Evolutionary conservation across 1,140 invertebrate species (phyloP), one percentile per base, ranked within the genome.

Genomic region (Drosophila athabasca): DNA sequence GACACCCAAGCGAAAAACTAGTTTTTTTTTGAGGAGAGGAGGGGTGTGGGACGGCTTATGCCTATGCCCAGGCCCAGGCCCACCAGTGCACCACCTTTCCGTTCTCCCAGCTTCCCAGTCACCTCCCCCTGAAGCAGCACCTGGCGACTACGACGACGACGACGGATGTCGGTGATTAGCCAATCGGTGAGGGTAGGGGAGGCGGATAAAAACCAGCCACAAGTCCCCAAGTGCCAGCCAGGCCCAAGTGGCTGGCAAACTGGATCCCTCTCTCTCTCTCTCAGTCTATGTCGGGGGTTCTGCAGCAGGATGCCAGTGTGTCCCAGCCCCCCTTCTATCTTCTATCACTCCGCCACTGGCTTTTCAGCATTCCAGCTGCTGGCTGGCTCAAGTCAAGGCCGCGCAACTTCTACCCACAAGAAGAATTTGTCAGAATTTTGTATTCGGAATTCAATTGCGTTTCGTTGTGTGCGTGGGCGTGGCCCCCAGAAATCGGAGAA

Each of bases 131-230:
- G 11, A 39, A 13, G 35, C 35, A 39, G 11, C 35, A 39, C 35
- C 11, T 39, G 35, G 35, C 35, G 35, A 13, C 39, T 8, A 8
- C 5, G 35, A 15, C 35, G 17, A 50, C 44, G 15, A 22, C 29
- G 51, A 55, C 80, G 81, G 76, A 80, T 83, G 76, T 80, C 44
- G 66, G 55, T 62, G 81, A 84, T 85, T 83, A 83, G 76, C 80
- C 71, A 84, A 79, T 79, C 80, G 66, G 59, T 11, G 1, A 11
- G 35, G 35, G n/a, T n/a, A n/a, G n/a, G n/a, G n/a, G n/a, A 50
- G 61, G 15, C 43, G 39, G 53, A 26, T 31, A 49, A 50, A 57
- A 69, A 70, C 67, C 66, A 69, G 67, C 69, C 58, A 54, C 35
- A 45, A 46, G 41, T 9, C 17, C 5, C 39, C 54, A 35, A 35